Conservation (phyloP, 2,888 invertebrate genomes). For the Eutolmus rufibarbis region DNA sequence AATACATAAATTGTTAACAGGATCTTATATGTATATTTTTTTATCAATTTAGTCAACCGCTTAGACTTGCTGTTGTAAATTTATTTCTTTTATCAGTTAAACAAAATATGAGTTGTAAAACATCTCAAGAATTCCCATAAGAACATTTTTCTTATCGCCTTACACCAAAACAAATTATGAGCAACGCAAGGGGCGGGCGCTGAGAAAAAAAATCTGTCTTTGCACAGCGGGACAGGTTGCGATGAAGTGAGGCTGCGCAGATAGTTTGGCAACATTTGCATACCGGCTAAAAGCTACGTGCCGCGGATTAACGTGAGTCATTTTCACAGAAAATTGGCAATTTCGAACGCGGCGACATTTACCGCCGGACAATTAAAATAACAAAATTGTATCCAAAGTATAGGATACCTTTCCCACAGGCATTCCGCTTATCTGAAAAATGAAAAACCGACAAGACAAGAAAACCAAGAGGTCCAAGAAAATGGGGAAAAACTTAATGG, state of each 20-base stretch:
- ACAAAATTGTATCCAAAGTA: neutral
- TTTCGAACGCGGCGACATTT: neutral
- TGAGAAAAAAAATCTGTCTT: neutral
- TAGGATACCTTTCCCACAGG: neutral
- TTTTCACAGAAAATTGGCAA: neutral
- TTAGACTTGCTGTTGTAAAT: neutral
- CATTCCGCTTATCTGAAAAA: neutral
- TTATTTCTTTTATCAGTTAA: neutral
- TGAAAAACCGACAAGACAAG: neutral
- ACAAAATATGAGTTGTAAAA: neutral
- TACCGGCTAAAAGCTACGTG: neutral
- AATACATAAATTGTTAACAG: too few species aligned
- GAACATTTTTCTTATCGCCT: neutral
- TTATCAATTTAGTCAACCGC: neutral
- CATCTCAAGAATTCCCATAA: neutral
- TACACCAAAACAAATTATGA: neutral
- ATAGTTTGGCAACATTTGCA: neutral
- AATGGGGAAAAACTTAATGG: conserved; percentile 4
- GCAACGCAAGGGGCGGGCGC: neutral
- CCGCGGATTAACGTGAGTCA: neutral
- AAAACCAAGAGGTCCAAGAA: neutral
- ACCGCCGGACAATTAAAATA: neutral
- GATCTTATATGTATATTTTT: neutral
- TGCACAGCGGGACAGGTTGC: neutral
- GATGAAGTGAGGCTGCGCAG: neutral